A percentile compares a stretch with the other conserved stretches of the same genome.
Conservation (phyloP, 2,888 invertebrate species). For the Linnaemya vulpina region DNA sequence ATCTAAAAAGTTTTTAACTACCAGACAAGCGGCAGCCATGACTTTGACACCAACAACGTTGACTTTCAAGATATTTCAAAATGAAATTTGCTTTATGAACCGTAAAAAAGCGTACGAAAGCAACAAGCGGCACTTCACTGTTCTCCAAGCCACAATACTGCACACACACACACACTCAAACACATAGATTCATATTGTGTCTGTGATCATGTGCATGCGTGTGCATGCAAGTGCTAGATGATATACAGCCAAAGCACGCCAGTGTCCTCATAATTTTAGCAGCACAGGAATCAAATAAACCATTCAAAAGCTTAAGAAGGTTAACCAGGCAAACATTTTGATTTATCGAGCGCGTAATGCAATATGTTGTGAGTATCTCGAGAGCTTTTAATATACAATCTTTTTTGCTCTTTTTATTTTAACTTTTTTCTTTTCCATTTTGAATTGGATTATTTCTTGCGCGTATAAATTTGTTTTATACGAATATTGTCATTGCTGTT, state of each 20-base stretch:
- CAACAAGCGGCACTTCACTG: conserved; percentile 51
- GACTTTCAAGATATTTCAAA: conserved; percentile 82
- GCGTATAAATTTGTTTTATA: background rate
- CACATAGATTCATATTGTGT: background rate
- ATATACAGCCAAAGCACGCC: conserved; percentile 54
- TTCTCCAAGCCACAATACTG: background rate
- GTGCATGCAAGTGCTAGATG: conserved; percentile 20
- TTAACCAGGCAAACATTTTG: conserved; percentile 76
- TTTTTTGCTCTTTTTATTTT: background rate
- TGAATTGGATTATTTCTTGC: conserved; percentile 78
- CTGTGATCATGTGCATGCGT: background rate
- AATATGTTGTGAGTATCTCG: conserved; percentile 78
- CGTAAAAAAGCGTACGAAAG: conserved; percentile 75
- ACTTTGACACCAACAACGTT: conserved; percentile 67
- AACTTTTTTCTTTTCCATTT: conserved; percentile 33
- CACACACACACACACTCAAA: background rate
- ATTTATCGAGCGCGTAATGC: conserved; percentile 83
- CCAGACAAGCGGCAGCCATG: conserved; percentile 53
- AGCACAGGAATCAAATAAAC: conserved; percentile 58
- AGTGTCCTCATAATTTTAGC: conserved; percentile 62
- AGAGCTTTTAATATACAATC: conserved; percentile 73
- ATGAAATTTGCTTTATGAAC: conserved; percentile 83
- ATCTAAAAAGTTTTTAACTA: conserved; percentile 8
- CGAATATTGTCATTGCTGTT: conserved; percentile 1
- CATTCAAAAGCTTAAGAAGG: conserved; percentile 74